Conservation (phyloP, 2,888 invertebrate genomes). For the Lampropteryx suffumata region DNA sequence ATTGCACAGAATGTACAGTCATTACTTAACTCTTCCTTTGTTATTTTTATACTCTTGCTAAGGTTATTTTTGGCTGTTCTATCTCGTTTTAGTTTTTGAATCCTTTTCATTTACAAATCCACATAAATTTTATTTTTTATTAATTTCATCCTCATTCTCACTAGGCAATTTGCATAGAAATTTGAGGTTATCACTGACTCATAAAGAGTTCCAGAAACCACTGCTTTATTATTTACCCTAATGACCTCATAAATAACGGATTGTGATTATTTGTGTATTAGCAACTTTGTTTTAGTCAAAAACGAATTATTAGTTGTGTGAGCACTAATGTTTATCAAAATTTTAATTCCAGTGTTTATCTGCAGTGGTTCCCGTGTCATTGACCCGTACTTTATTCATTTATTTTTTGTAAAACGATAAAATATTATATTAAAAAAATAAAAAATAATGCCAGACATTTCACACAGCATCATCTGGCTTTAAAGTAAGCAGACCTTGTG, state of each 20-base stretch:
- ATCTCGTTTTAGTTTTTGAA: too few species aligned
- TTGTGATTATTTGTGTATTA: constrained; percentile 10
- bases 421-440: too few species aligned
- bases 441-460: too few species aligned
- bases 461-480: too few species aligned
- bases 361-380: too few species aligned
- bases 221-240: constrained; percentile 28
- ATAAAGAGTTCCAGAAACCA: constrained; percentile 41
- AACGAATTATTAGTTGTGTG: too few species aligned
- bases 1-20: constrained; percentile 39
- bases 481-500: too few species aligned
- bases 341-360: too few species aligned
- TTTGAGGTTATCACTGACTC: constrained; percentile 33
- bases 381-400: too few species aligned
- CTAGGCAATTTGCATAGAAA: neutral
- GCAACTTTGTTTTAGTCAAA: neutral
- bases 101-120: too few species aligned
- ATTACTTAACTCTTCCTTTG: constrained; percentile 42
- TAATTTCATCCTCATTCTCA: neutral
- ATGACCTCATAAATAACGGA: constrained; percentile 43
- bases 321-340: too few species aligned
- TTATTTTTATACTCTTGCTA: constrained; percentile 29
- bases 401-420: too few species aligned
- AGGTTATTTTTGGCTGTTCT: constrained; percentile 15
- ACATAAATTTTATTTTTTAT: neutral